Conservation (phyloP, 2,113 vertebrate species). For the Strigops habroptila region DNA sequence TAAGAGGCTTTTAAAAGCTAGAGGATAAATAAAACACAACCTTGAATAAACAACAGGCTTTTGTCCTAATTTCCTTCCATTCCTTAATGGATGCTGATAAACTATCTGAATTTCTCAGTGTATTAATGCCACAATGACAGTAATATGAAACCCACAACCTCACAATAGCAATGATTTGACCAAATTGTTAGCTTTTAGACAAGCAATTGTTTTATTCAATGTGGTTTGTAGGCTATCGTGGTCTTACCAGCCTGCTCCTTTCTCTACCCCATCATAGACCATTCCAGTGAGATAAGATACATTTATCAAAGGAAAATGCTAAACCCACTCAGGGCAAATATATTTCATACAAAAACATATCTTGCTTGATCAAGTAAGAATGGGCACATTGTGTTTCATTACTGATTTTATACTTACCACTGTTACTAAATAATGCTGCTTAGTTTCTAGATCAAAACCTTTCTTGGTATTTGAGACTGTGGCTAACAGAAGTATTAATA, state of each 20-base stretch:
- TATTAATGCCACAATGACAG: constrained; percentile 8
- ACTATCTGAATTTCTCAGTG: constrained; percentile 39
- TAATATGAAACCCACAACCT: neutral
- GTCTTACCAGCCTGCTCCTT: constrained; percentile 7
- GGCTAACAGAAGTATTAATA: neutral
- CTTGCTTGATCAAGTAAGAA: neutral
- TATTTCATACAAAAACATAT: neutral
- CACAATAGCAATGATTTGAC: constrained; percentile 25
- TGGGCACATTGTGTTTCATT: neutral
- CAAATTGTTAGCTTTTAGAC: constrained; percentile 36
- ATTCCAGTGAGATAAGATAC: neutral
- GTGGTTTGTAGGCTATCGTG: neutral
- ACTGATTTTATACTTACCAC: neutral
- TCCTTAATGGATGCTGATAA: constrained; percentile 69
- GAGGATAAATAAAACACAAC: constrained; percentile 57
- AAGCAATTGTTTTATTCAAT: constrained; percentile 8
- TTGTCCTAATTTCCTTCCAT: constrained; percentile 65
- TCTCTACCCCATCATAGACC: neutral
- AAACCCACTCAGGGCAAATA: neutral
- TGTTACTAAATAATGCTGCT: neutral
- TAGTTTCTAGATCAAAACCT: neutral
- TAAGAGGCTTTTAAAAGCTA: constrained; percentile 53
- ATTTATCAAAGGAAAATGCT: neutral
- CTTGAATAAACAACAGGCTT: constrained; percentile 58
- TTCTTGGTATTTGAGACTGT: neutral